Percentiles rank a stretch among this genome's conserved stretches.
Evolutionary conservation across 1,140 invertebrate genomes (phyloP).

Genomic region (Monomorium pharaonis): DNA sequence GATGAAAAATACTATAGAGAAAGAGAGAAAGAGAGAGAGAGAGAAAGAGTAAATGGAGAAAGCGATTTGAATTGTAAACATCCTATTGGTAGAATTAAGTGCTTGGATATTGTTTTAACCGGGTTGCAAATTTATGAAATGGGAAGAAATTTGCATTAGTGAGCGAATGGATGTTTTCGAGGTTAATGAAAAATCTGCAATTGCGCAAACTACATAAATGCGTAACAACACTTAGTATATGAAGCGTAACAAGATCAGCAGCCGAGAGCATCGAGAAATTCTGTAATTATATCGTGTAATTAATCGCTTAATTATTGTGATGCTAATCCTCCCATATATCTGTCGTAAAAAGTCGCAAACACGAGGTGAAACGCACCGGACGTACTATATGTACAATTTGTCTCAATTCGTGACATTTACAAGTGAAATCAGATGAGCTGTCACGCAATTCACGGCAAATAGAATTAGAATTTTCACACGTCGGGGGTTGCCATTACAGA

Average conservation of each 20-base stretch:
- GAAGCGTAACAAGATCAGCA: not conserved
- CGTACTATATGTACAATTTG: not conserved
- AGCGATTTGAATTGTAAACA: not conserved
- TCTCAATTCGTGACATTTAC: conserved; percentile 20
- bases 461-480: not conserved
- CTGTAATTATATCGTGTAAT: conserved; percentile 1
- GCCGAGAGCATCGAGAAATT: not conserved
- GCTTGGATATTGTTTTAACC: not conserved
- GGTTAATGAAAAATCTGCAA: conserved; percentile 22
- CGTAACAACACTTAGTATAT: not conserved
- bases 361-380: not conserved
- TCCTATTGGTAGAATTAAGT: not conserved
- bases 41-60: too few species aligned
- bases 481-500: not conserved
- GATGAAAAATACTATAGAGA: not conserved
- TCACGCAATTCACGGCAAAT: not conserved
- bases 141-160: not conserved
- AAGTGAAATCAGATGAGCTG: not conserved
- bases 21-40: not conserved
- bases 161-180: not conserved
- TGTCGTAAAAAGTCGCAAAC: not conserved
- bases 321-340: not conserved
- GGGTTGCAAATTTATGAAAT: not conserved
- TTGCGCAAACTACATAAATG: not conserved
- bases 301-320: not conserved